Base-by-base conservation (phyloP, 2,113 vertebrate species). In the Calidris pygmaea region DNA sequence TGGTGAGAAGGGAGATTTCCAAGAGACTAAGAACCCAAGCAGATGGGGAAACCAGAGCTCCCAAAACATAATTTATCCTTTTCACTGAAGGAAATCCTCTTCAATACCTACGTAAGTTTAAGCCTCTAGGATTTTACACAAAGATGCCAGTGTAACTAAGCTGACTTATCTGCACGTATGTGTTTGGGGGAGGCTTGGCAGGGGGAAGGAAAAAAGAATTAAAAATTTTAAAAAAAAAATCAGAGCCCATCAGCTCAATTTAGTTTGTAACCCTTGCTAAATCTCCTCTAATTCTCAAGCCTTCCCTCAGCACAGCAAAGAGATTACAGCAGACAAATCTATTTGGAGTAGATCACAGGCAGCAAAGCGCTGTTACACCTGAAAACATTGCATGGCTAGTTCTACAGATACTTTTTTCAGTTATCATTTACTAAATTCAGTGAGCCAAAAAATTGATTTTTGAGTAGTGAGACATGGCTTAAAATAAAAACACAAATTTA, bases 1-100 rank as follows among this genome's bases (percentile, higher is more conserved):
- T 43, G 18, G 2, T 50, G 30, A 41, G 55, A 91, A 71, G 1
- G 14, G 10, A 50, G 19, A 35, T 72, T 59, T 87, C 35, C 43
- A 59, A 68, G 4, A 71, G 19, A 41, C 0, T 0, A 78, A 5
- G 4, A 75, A 74, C 22, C 19, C 60, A 52, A 68, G 16, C n/a
- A 80, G 37, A 87, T 20, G 6, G 23, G 52, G 34, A 87, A 84
- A 59, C 4, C 14, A 80, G 48, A 86, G 39, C 62, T 89, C 60
- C 37, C n/a, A 37, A 90, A 72, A 67, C 41, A 43, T 13, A 45
- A 67, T 73, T 70, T 10, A 60, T 45, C 27, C 21, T 72, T 68
- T 50, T 60, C 65, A 81, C 9, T 53, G 37, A 63, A 90, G 66
- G 43, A 90, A 81, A 92, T 72, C 18, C 47, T 63, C 47, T 88